Conservation (phyloP, 2,888 invertebrate genomes). For the Epirrhoe alternata region DNA sequence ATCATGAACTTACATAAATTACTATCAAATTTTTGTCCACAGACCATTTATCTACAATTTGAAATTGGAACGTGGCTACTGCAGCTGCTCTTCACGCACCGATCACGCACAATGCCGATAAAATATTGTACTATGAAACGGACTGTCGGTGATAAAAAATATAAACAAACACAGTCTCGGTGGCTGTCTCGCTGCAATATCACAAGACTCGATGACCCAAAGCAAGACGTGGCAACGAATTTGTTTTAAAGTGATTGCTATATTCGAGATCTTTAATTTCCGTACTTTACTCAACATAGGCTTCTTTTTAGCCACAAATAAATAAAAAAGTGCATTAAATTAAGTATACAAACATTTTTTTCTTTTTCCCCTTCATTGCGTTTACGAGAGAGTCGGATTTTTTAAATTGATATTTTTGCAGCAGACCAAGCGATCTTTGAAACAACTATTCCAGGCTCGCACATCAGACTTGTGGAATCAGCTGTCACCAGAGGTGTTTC, state of each 20-base stretch:
- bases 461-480: no score
- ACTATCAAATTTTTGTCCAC: background rate
- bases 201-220: conserved; percentile 5
- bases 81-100: conserved; percentile 45
- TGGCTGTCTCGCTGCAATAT: conserved; percentile 40
- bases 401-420: no score
- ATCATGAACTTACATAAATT: background rate
- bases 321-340: no score
- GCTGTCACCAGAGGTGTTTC: no score
- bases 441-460: no score
- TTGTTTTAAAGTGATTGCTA: background rate
- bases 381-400: no score
- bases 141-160: conserved; percentile 50
- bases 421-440: no score
- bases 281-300: background rate
- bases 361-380: no score
- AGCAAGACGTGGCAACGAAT: conserved; percentile 6
- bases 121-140: conserved; percentile 57
- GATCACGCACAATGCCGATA: conserved; percentile 51
- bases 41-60: conserved; percentile 6
- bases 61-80: conserved; percentile 5
- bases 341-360: no score
- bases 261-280: background rate
- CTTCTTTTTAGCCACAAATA: no score
- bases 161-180: conserved; percentile 52